Evolutionary conservation across 2,113 vertebrate genomes (phyloP).

Genomic region (Suncus etruscus): DNA sequence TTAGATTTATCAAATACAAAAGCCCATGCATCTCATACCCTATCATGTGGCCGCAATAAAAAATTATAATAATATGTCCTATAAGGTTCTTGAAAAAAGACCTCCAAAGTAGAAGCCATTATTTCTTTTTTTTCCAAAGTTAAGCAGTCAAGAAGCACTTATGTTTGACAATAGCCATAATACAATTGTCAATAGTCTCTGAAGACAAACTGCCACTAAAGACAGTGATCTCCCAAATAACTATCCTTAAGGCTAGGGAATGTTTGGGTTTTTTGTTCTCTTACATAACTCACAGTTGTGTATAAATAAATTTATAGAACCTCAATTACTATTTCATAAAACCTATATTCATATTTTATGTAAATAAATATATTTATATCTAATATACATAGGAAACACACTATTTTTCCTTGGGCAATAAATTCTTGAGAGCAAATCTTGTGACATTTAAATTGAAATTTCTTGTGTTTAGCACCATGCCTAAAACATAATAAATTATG

Average conservation of each 20-base stretch:
- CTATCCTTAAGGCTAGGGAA: neutral
- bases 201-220: neutral
- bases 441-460: neutral
- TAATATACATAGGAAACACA: neutral
- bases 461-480: neutral
- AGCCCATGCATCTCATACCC: neutral
- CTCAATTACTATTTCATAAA: neutral
- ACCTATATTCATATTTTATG: neutral
- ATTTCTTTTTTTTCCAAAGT: constrained; percentile 16
- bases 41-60: neutral
- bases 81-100: neutral
- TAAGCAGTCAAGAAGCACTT: neutral
- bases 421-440: neutral
- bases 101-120: neutral
- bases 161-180: neutral
- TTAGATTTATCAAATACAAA: neutral
- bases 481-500: neutral
- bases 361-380: no score
- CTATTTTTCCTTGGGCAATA: neutral
- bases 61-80: neutral
- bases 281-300: neutral
- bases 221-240: neutral
- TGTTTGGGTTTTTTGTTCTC: neutral
- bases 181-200: neutral
- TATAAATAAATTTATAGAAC: neutral